phyloP scores from a whole-genome alignment of 2,113 vertebrate species.

The Lepus americanus region DNA sequence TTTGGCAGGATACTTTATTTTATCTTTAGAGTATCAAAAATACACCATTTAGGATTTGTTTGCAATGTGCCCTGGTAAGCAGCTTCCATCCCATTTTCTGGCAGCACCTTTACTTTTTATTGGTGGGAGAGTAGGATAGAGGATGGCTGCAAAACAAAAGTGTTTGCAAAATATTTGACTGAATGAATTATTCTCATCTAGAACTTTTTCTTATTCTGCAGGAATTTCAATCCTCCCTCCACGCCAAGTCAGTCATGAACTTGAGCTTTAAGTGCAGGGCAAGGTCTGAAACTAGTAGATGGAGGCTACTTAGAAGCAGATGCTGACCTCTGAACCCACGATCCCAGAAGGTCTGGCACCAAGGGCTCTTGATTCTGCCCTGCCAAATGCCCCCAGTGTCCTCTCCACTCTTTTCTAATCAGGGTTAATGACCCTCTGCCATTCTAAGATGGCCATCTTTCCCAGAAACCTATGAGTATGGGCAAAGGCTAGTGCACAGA shows the following conservation, averaged over 20 bases:
- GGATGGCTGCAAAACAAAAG: background rate
- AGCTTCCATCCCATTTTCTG: background rate
- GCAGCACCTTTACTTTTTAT: background rate
- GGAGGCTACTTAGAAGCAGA: background rate
- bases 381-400: background rate
- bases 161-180: slow-evolving; percentile 34
- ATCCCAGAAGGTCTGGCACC: background rate
- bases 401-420: background rate
- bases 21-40: slow-evolving; percentile 5
- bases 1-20: slow-evolving; percentile 2
- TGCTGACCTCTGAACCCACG: background rate
- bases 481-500: background rate
- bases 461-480: rapidly evolving
- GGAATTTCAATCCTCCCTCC: background rate
- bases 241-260: slow-evolving; percentile 1
- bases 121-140: rapidly evolving
- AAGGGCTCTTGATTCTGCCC: slow-evolving; percentile 32
- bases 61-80: background rate
- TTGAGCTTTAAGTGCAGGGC: background rate
- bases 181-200: slow-evolving; percentile 9
- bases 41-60: background rate
- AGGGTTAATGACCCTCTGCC: slow-evolving; percentile 12
- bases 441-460: background rate
- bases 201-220: background rate
- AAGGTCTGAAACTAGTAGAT: background rate